These are phyloP conservation scores for Holacanthella duospinosa DNA, from an alignment of 2,888 invertebrate species.

Conservation along the genomic window DNA sequence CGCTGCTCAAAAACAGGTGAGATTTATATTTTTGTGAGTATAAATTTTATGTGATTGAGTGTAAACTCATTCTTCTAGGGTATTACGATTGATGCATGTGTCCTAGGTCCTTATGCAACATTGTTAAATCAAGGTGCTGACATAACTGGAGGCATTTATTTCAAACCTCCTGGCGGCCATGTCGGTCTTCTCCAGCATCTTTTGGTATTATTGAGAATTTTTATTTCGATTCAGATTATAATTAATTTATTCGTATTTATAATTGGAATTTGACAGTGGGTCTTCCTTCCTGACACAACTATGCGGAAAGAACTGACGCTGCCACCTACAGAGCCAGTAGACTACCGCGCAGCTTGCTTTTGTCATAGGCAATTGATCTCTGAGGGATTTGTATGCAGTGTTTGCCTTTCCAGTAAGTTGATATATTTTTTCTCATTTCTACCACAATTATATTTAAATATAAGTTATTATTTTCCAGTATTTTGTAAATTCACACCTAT, in stretches of 20 bases:
- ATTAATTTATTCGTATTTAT: background rate
- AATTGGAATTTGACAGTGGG: constrained; percentile 57
- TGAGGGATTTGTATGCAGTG: constrained; percentile 94
- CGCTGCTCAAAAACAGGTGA: constrained; percentile 66
- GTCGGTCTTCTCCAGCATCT: constrained; percentile 76
- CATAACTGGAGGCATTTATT: constrained; percentile 84
- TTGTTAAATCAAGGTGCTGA: constrained; percentile 92
- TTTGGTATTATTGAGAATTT: constrained; percentile 50
- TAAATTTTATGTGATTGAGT: constrained; percentile 2
- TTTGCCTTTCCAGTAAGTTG: constrained; percentile 78
- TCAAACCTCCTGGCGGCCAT: constrained; percentile 68
- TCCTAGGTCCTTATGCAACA: constrained; percentile 79
- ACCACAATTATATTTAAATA: background rate
- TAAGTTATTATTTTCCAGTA: constrained; percentile 52
- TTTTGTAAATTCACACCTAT: constrained; percentile 96
- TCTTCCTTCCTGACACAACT: constrained; percentile 76
- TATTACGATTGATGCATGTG: constrained; percentile 83
- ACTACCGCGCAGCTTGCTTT: constrained; percentile 95
- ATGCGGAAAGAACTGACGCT: constrained; percentile 70
- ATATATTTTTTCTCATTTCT: constrained; percentile 43
- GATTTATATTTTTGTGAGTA: constrained; percentile 4
- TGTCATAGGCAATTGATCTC: constrained; percentile 91
- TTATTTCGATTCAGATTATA: background rate
- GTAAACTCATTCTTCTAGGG: constrained; percentile 48
- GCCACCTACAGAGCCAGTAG: constrained; percentile 81